Conservation (phyloP, 2,797 vertebrate genomes). For the Sylvia borin region DNA sequence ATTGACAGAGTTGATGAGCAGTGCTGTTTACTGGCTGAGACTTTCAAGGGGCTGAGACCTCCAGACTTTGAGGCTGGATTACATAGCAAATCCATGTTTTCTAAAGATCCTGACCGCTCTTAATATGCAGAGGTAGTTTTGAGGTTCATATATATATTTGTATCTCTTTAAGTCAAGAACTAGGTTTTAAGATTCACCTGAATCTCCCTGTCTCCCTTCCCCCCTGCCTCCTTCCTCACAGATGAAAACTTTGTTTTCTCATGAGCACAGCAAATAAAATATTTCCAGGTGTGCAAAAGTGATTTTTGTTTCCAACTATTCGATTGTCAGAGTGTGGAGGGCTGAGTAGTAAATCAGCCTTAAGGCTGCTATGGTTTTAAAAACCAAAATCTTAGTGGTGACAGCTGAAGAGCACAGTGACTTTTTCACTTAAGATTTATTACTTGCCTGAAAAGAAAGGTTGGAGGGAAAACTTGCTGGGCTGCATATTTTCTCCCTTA, state of each 20-base stretch:
- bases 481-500: slow-evolving; percentile 70
- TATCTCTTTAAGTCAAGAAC: neutral
- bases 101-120: neutral
- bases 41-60: neutral
- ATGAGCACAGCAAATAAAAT: slow-evolving; percentile 67
- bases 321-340: slow-evolving; percentile 63
- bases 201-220: neutral
- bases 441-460: slow-evolving; percentile 65
- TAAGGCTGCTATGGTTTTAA: slow-evolving; percentile 58
- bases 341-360: slow-evolving; percentile 75
- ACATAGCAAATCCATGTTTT: neutral
- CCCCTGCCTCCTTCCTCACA: neutral
- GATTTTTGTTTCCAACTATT: slow-evolving; percentile 63
- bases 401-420: slow-evolving; percentile 76
- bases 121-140: neutral
- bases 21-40: neutral
- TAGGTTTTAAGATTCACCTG: slow-evolving; percentile 21
- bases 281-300: slow-evolving; percentile 74
- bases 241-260: slow-evolving; percentile 55
- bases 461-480: slow-evolving; percentile 67
- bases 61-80: neutral
- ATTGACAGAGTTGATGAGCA: neutral
- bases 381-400: slow-evolving; percentile 67
- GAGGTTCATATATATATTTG: neutral
- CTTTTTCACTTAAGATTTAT: slow-evolving; percentile 76